Base-by-base conservation (phyloP, 2,888 invertebrate genomes). In the Xestia sexstrigata region DNA sequence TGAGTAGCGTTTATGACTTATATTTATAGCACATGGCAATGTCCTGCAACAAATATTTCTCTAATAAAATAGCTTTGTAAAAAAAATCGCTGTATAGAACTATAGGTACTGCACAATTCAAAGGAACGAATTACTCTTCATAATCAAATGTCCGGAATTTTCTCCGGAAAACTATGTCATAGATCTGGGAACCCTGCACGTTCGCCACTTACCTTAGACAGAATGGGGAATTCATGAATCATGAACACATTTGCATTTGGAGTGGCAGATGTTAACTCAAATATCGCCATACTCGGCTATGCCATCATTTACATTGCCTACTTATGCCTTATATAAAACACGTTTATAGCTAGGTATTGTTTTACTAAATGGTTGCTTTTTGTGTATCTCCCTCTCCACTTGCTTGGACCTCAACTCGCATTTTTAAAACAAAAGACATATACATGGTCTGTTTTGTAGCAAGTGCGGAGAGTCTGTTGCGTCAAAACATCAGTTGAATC, bases 161-260 rank as follows among this genome's bases (percentile, higher is more conserved):
- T 58, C 26, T 58, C 2, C 26, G 11, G 4, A 58, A 26, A 26
- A 6, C 58, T 58, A 7, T 58, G 26, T 58, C 1, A 13, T 26
- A 58, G 55, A 58, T 62, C 30, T 62, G 30, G 20, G 9, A 30
- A 20, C 30, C 20, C 60, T 35, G 8, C 4, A 9, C n/a, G 20
- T 47, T 49, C 23, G 42, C 55, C 26, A 35, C n/a, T 68, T 58
- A 42, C 30, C 65, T 63, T 23, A 35, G 23, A 15, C 11, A 20
- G 60, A 58, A 76, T 6, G 66, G 13, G 4, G 6, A 58, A 63
- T n/a, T n/a, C n/a, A n/a, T 85, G 63, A 83, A 69, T 76, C 73
- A 85, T 73, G 70, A 63, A 39, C 73, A 52, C 63, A 76, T 84
- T 83, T 45, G 47, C 63, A 71, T 83, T 68, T 70, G 67, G 70